These are phyloP conservation scores for Ptilonorhynchus violaceus DNA, from an alignment of 2,113 vertebrate genomes.

Conservation along the genomic window DNA sequence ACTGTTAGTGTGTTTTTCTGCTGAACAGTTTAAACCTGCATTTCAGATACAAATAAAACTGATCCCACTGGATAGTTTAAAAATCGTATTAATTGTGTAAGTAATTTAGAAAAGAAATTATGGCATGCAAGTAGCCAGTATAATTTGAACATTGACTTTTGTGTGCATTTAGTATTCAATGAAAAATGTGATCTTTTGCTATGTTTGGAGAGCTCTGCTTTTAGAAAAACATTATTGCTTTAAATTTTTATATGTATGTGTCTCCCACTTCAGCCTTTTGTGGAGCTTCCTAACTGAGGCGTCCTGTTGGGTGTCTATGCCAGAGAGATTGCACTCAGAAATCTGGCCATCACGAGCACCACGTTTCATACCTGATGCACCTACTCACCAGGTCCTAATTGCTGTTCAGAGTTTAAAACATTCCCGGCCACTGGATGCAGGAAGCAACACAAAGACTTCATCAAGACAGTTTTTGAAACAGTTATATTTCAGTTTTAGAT, in stretches of 20 bases:
- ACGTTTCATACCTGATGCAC: background rate
- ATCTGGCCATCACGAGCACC: background rate
- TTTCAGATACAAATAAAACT: background rate
- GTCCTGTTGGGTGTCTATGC: background rate
- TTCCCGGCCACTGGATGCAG: background rate
- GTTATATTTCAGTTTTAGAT: background rate
- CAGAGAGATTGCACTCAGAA: background rate
- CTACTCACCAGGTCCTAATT: background rate
- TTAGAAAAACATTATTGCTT: conserved; percentile 39
- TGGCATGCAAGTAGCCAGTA: background rate
- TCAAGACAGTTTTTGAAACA: background rate
- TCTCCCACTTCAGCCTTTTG: background rate
- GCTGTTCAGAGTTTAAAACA: background rate
- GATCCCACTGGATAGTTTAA: background rate
- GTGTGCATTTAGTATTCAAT: background rate
- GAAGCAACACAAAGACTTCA: background rate
- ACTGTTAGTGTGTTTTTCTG: background rate
- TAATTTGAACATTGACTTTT: conserved; percentile 22
- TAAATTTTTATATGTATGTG: background rate
- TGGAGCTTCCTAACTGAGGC: background rate
- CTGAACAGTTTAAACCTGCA: background rate
- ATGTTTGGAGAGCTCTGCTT: conserved; percentile 32
- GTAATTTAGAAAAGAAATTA: background rate
- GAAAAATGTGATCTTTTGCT: conserved; percentile 34
- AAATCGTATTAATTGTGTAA: background rate